Evolutionary conservation across 1,140 invertebrate genomes (phyloP).

Genomic region (Pogonomyrmex californicus): DNA sequence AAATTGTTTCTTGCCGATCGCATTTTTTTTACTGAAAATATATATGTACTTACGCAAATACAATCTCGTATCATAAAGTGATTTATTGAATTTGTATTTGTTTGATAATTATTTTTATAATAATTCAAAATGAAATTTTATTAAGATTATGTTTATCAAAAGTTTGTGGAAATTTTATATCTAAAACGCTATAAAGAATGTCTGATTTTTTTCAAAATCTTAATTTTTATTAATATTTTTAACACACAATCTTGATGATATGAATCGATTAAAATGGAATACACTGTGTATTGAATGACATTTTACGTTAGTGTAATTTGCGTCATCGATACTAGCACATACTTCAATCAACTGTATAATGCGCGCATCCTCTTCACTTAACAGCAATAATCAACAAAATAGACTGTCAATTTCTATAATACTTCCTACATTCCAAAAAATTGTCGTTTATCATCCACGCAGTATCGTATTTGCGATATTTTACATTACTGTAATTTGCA

Average conservation of each 20-base stretch:
- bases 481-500: neutral
- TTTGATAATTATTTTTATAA: neutral
- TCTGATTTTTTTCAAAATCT: neutral
- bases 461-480: neutral
- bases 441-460: neutral
- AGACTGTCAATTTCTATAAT: slow-evolving; percentile 14
- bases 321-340: slow-evolving; percentile 36
- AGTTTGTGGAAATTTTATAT: neutral
- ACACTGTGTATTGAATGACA: slow-evolving; percentile 4
- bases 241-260: neutral
- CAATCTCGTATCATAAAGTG: neutral
- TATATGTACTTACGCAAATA: neutral
- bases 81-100: neutral
- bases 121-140: neutral
- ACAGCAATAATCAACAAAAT: slow-evolving; percentile 13
- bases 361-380: slow-evolving; percentile 21
- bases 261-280: neutral
- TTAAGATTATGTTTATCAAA: neutral
- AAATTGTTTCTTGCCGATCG: neutral
- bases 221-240: neutral
- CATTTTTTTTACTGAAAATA: neutral
- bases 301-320: slow-evolving; percentile 37
- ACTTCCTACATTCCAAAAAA: slow-evolving; percentile 8
- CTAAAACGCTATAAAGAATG: neutral
- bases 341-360: slow-evolving; percentile 36